Evolutionary conservation across 2,888 invertebrate species (phyloP).

Genomic region (Drosophila cyrtoloma): DNA sequence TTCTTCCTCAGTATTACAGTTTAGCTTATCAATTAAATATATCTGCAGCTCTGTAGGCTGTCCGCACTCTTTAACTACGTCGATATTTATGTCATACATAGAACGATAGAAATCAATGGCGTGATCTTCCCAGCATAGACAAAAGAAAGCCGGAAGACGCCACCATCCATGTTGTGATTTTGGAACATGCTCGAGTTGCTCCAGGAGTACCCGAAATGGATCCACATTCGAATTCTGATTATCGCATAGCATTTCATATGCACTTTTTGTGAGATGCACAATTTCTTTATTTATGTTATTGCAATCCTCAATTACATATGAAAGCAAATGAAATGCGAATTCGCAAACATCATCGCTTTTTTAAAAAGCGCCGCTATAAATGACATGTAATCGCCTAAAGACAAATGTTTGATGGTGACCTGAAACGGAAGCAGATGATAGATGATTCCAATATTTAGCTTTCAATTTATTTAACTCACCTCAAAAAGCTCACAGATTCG

Average conservation of each 20-base stretch:
- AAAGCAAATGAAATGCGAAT: not conserved
- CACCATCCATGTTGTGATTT: constrained; percentile 15
- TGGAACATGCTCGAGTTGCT: constrained; percentile 3
- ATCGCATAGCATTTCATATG: constrained; percentile 1
- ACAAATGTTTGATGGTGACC: not conserved
- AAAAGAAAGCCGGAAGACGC: constrained; percentile 19
- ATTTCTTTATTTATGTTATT: constrained; percentile 1
- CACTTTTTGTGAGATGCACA: constrained; percentile 1
- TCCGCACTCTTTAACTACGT: not conserved
- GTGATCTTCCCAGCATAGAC: not conserved
- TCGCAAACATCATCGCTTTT: not conserved
- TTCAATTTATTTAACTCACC: not conserved
- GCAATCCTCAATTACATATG: not conserved
- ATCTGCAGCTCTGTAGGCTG: not conserved
- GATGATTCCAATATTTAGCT: not conserved
- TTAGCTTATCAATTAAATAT: constrained; percentile 7
- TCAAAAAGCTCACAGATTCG: constrained; percentile 6
- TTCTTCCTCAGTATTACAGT: constrained; percentile 4
- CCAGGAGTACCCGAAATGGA: not conserved
- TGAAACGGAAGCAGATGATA: not conserved
- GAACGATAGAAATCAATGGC: constrained; percentile 2
- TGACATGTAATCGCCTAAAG: constrained; percentile 1
- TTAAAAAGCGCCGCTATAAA: not conserved
- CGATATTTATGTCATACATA: constrained; percentile 5
- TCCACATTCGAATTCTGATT: not conserved